phyloP scores from a whole-genome alignment of 2,888 invertebrate species.

The Ophonus ardosiacus region DNA sequence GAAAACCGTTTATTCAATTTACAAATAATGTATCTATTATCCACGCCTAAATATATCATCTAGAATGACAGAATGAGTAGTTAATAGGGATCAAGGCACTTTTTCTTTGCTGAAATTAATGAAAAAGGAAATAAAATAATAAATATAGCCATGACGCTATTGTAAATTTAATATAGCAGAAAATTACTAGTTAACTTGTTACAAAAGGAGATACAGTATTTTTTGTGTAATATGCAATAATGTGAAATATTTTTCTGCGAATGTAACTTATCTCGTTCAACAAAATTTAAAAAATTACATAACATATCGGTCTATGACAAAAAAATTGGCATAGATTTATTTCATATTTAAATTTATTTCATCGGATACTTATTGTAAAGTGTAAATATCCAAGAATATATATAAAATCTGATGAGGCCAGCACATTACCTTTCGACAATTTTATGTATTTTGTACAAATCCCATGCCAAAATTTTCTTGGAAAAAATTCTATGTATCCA shows the following conservation, averaged over 20 bases:
- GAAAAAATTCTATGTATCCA: no score
- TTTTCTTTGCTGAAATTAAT: background rate
- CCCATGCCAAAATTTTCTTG: no score
- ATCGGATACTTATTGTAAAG: no score
- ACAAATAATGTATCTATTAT: slow-evolving; percentile 46
- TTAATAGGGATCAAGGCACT: slow-evolving; percentile 1
- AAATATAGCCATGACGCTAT: background rate
- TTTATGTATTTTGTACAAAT: no score
- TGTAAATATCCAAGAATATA: no score
- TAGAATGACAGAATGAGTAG: slow-evolving; percentile 22
- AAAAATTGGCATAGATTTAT: background rate
- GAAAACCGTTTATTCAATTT: slow-evolving; percentile 56
- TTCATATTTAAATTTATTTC: background rate
- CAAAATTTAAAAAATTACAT: no score
- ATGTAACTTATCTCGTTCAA: no score
- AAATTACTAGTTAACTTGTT: background rate
- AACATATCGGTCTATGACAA: background rate
- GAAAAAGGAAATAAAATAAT: background rate
- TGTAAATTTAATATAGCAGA: background rate
- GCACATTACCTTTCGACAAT: no score
- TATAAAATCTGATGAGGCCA: no score
- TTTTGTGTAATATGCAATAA: background rate
- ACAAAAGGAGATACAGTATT: background rate
- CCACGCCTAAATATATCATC: slow-evolving; percentile 28
- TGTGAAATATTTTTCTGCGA: background rate